Conservation (phyloP, 2,888 invertebrate genomes). For the Lithodes maja region DNA sequence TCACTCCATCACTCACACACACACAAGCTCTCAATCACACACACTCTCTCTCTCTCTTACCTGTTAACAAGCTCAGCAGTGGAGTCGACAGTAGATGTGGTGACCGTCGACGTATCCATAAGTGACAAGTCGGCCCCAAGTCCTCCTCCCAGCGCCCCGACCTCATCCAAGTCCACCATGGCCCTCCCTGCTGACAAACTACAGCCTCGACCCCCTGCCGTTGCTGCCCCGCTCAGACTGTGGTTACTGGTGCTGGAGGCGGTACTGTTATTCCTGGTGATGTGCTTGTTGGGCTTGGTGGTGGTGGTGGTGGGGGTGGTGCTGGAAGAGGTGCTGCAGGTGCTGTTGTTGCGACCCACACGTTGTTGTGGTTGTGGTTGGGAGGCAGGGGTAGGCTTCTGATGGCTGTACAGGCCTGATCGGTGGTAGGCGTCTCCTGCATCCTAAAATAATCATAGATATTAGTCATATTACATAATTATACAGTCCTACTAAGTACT, state of each 20-base stretch:
- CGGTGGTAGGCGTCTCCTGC: conserved; percentile 63
- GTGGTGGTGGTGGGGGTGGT: background rate
- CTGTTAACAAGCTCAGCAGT: conserved; percentile 60
- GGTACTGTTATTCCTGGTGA: conserved; percentile 57
- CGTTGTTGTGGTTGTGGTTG: conserved; percentile 23
- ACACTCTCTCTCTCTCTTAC: conserved; percentile 22
- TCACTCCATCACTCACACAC: background rate
- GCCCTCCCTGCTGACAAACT: background rate
- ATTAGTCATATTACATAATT: too few species aligned
- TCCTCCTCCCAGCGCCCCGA: background rate
- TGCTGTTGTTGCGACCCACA: conserved; percentile 36
- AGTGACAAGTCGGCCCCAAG: conserved; percentile 47
- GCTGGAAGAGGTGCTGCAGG: conserved; percentile 33
- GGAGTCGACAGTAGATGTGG: conserved; percentile 66
- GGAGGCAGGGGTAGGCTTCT: background rate
- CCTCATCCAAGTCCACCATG: background rate
- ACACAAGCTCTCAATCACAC: too few species aligned
- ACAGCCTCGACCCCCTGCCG: background rate
- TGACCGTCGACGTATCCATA: conserved; percentile 64
- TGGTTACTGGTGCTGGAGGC: conserved; percentile 48
- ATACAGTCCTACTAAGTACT: too few species aligned
- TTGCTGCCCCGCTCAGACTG: conserved; percentile 28
- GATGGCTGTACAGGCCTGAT: conserved; percentile 69
- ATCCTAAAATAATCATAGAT: conserved; percentile 31
- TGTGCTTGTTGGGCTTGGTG: background rate